phyloP scores from a whole-genome alignment of 2,113 vertebrate species.

The Tautogolabrus adspersus region DNA sequence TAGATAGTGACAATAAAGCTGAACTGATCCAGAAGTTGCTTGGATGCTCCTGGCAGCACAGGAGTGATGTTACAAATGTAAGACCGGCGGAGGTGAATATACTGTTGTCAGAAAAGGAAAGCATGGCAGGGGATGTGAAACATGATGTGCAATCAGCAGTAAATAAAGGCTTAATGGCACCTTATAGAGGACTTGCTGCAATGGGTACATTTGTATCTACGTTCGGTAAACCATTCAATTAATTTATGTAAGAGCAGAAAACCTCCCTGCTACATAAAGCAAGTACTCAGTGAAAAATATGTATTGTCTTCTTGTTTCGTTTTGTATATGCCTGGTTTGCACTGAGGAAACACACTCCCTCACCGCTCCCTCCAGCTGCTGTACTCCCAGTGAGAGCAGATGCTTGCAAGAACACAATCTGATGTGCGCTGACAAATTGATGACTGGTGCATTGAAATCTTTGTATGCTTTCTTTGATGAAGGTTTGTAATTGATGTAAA shows the following conservation, averaged over 20 bases:
- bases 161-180: slow-evolving; percentile 48
- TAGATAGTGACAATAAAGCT: slow-evolving; percentile 60
- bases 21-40: slow-evolving; percentile 43
- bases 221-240: background rate
- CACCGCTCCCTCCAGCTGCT: slow-evolving; percentile 9
- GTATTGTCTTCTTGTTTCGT: background rate
- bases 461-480: background rate
- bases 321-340: background rate
- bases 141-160: slow-evolving; percentile 39
- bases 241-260: slow-evolving; percentile 3
- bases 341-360: slow-evolving; percentile 1
- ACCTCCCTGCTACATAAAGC: background rate
- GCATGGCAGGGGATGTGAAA: slow-evolving; percentile 46
- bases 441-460: background rate
- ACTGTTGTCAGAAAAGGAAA: slow-evolving; percentile 43
- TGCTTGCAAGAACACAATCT: slow-evolving; percentile 28
- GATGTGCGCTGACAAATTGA: slow-evolving; percentile 20
- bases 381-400: slow-evolving; percentile 2
- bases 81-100: slow-evolving; percentile 46
- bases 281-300: slow-evolving; percentile 13
- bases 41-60: slow-evolving; percentile 33
- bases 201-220: slow-evolving; percentile 15
- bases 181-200: slow-evolving; percentile 15
- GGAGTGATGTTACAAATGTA: slow-evolving; percentile 55
- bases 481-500: slow-evolving; percentile 8